Evolutionary conservation across 2,797 vertebrate species (phyloP).

Genomic region (Natrix natrix): DNA sequence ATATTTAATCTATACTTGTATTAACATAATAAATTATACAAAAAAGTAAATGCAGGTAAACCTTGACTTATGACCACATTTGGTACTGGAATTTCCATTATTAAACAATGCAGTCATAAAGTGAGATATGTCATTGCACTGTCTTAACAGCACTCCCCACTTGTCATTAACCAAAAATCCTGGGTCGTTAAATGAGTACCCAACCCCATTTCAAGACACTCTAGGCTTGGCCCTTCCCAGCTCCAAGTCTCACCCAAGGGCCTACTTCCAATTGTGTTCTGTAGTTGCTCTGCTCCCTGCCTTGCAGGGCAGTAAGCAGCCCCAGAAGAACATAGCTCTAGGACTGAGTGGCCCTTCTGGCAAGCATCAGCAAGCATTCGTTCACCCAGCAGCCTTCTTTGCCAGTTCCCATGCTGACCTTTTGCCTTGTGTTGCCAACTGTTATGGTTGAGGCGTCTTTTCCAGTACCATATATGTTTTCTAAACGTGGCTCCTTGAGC

Average conservation of each 20-base stretch:
- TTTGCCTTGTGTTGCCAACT: too few relatives aligned
- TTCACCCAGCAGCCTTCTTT: not conserved
- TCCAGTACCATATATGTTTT: too few relatives aligned
- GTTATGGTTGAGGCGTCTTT: too few relatives aligned
- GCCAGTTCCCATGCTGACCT: not conserved
- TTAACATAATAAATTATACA: not conserved
- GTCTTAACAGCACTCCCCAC: not conserved
- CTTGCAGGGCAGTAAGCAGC: not conserved
- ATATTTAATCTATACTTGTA: not conserved
- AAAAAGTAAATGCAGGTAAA: not conserved
- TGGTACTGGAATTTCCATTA: not conserved
- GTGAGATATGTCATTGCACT: not conserved
- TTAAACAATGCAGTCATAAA: not conserved
- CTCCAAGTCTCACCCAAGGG: not conserved
- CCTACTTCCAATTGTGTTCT: not conserved
- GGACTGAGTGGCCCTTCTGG: not conserved
- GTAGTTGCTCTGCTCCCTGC: not conserved
- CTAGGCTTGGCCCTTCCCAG: not conserved
- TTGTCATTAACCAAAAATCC: not conserved
- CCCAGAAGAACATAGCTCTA: not conserved
- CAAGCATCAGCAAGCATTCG: not conserved
- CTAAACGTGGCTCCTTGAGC: too few relatives aligned
- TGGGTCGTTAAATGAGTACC: not conserved
- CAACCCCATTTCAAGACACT: not conserved
- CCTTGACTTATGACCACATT: not conserved